phyloP scores from a whole-genome alignment of 92 coral and sea anemone species.

The Actinostola sp. region DNA sequence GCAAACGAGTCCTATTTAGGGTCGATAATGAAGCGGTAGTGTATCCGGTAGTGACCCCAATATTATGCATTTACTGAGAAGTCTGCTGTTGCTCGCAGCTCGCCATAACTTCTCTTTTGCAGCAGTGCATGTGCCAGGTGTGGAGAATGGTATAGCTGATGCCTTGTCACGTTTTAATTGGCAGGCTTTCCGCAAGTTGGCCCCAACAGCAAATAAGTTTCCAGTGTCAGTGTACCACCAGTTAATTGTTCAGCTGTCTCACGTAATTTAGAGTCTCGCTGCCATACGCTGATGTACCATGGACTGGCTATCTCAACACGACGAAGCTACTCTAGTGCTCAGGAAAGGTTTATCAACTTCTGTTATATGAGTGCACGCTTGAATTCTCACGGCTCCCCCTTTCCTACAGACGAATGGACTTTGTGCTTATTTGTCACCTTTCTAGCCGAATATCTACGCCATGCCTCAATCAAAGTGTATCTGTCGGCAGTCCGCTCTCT shows the following conservation, averaged over 20 bases:
- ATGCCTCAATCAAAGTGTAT: conserved; percentile 54
- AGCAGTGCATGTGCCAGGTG: conserved; percentile 37
- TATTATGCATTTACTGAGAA: conserved; percentile 33
- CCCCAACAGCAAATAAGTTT: conserved; percentile 12
- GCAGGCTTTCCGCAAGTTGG: conserved; percentile 32
- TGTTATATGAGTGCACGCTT: too few species aligned
- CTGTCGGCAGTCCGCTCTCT: conserved; percentile 45
- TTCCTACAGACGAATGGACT: conserved; percentile 46
- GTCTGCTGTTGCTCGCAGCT: conserved; percentile 21
- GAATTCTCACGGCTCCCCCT: conserved; percentile 13
- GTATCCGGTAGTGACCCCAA: conserved; percentile 1
- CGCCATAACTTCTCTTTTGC: conserved; percentile 16
- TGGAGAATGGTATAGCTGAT: conserved; percentile 34
- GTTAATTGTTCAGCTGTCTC: background rate
- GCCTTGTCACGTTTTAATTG: conserved; percentile 31
- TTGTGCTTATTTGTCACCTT: conserved; percentile 44
- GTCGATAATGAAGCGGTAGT: conserved; percentile 54
- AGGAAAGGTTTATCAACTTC: conserved; percentile 29
- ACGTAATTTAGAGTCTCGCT: background rate
- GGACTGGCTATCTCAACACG: conserved; percentile 50
- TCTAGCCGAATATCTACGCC: conserved; percentile 37
- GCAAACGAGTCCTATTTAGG: conserved; percentile 32
- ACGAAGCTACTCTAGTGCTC: conserved; percentile 39
- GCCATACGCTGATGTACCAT: conserved; percentile 7
- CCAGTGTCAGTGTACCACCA: conserved; percentile 8